Base-by-base conservation (phyloP, 2,888 invertebrate genomes). In the Ochropleura plecta region DNA sequence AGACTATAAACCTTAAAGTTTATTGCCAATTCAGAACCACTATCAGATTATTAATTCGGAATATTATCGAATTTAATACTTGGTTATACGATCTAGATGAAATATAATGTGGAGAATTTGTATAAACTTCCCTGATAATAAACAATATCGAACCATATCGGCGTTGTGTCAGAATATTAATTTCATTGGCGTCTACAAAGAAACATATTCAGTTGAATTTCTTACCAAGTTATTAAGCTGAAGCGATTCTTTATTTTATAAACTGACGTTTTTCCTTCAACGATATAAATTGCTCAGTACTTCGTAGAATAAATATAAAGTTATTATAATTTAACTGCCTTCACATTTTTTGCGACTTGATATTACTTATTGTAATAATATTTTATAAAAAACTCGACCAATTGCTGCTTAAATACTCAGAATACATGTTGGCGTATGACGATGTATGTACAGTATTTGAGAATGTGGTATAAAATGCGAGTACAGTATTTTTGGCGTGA, bases 131-230 rank as follows among this genome's bases (percentile, higher is more conserved):
- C 78, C 86, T 75, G 81, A 87, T 90, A 90, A 92, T 93, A 94
- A 93, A 93, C 92, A 92, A 92, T 92, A 92, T 91, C 85, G 89
- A 88, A 84, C 88, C 86, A 87, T 88, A 91, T 91, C 88, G 88
- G 89, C 88, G 90, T 88, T 90, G 88, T 91, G 90, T 88, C 87
- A 89, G 89, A 90, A 91, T 93, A 93, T 92, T 93, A 92, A 92
- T 92, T 92, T 90, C 90, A 89, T 84, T 86, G 82, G 78, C 83
- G 71, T 84, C 74, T 82, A 72, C 81, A 78, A 79, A 81, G 79
- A 72, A 76, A 88, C 81, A 74, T 78, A 78, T 82, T 86, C 79
- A 76, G 73, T 77, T 71, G 59, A 82, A 78, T 79, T 79, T 78
- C 70, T 71, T 85, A 70, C 67, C 40, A 53, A 74, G 67, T 71